Evolutionary conservation across 2,797 vertebrate species (phyloP).

Genomic region (Oryzias sinensis): DNA sequence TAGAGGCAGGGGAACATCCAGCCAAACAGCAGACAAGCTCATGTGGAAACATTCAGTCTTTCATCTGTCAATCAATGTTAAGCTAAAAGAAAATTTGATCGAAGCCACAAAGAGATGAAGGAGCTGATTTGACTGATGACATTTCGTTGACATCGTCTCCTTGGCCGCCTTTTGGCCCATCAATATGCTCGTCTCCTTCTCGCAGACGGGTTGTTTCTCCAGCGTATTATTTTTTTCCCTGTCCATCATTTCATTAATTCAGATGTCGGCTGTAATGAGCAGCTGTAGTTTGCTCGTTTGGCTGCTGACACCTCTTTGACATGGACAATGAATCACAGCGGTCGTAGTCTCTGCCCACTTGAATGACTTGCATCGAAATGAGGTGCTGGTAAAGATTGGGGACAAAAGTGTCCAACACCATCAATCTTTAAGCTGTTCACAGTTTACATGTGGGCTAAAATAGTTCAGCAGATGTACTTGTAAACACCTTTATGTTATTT

Average conservation of each 20-base stretch:
- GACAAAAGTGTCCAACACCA: slow-evolving; percentile 34
- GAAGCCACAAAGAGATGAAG: slow-evolving; percentile 47
- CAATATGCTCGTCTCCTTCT: slow-evolving; percentile 46
- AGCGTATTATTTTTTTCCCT: slow-evolving; percentile 40
- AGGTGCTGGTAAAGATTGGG: slow-evolving; percentile 22
- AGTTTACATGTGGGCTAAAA: slow-evolving; percentile 14
- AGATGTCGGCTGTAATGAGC: slow-evolving; percentile 53
- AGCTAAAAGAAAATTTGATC: slow-evolving; percentile 43
- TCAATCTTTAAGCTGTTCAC: slow-evolving; percentile 26
- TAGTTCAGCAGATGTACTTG: slow-evolving; percentile 13
- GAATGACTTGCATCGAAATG: slow-evolving; percentile 32
- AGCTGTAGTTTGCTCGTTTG: slow-evolving; percentile 59
- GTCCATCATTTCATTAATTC: slow-evolving; percentile 70
- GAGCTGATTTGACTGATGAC: slow-evolving; percentile 74
- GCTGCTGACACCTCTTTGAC: slow-evolving; percentile 61
- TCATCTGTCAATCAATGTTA: slow-evolving; percentile 67
- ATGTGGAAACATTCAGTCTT: slow-evolving; percentile 48
- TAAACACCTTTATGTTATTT: slow-evolving; percentile 21
- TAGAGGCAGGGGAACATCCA: slow-evolving; percentile 39
- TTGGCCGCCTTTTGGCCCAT: slow-evolving; percentile 54
- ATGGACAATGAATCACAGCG: slow-evolving; percentile 53
- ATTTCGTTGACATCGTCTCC: slow-evolving; percentile 68
- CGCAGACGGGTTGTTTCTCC: slow-evolving; percentile 37
- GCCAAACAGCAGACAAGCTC: slow-evolving; percentile 35
- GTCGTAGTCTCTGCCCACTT: slow-evolving; percentile 35